Conservation (phyloP, 2,888 invertebrate species). For the Acleris holmiana region DNA sequence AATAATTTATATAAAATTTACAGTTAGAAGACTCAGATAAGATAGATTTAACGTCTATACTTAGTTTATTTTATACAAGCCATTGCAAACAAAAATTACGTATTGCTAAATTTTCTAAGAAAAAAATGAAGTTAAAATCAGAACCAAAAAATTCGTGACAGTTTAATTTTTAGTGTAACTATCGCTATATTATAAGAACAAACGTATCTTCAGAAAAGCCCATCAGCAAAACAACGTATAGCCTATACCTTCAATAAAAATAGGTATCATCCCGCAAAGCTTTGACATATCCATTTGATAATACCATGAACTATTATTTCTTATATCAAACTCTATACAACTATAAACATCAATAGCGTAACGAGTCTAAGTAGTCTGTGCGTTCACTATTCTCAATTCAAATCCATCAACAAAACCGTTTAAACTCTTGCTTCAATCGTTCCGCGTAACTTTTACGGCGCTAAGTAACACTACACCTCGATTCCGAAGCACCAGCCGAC, state of each 20-base stretch:
- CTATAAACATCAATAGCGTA: slow-evolving; percentile 29
- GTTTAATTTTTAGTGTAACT: no score
- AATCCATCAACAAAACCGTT: slow-evolving; percentile 27
- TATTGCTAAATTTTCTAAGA: no score
- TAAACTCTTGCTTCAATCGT: slow-evolving; percentile 23
- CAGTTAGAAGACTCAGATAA: background rate
- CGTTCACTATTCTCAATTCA: slow-evolving; percentile 26
- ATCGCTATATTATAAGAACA: no score
- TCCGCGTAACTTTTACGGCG: slow-evolving; percentile 44
- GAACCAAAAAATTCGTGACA: no score
- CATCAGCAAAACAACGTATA: background rate
- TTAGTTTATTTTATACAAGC: background rate
- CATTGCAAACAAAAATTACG: background rate
- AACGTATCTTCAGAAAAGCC: background rate
- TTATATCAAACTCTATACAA: slow-evolving; percentile 17
- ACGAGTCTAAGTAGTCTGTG: slow-evolving; percentile 29
- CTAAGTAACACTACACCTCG: slow-evolving; percentile 77
- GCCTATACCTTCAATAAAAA: background rate
- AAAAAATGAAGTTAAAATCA: no score
- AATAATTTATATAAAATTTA: slow-evolving; percentile 12
- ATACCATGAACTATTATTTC: slow-evolving; percentile 8
- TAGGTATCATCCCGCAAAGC: background rate
- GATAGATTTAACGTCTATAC: background rate
- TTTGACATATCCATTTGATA: background rate
- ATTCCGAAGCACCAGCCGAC: slow-evolving; percentile 67